Evolutionary conservation across 2,113 vertebrate genomes (phyloP).

Genomic region (Thinocorus orbignyianus): DNA sequence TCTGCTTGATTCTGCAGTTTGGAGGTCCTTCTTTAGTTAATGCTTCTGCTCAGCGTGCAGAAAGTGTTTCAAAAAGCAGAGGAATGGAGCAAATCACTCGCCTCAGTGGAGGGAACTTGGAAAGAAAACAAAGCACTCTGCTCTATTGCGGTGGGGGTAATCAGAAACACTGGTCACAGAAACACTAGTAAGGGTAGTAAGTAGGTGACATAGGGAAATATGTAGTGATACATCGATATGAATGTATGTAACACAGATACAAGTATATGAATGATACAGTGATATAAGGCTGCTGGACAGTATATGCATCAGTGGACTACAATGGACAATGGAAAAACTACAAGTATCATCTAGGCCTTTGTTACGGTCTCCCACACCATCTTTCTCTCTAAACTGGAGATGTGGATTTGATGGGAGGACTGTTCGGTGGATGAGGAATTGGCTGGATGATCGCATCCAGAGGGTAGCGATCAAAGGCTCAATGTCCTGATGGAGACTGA

Average conservation of each 20-base stretch:
- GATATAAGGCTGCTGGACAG: background rate
- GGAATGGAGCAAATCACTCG: background rate
- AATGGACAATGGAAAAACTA: background rate
- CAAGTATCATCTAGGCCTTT: background rate
- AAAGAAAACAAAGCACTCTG: background rate
- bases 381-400: background rate
- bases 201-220: background rate
- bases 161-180: background rate
- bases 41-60: background rate
- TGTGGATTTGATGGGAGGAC: background rate
- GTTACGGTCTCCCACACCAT: background rate
- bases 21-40: background rate
- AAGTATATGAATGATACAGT: background rate
- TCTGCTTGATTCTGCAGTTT: background rate
- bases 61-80: background rate
- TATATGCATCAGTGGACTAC: background rate
- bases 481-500: background rate
- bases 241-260: background rate
- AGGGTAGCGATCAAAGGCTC: background rate
- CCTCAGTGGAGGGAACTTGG: background rate
- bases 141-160: rapidly evolving
- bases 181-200: background rate
- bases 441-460: background rate
- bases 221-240: background rate
- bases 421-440: background rate